Evolutionary conservation across 2,113 vertebrate genomes (phyloP).

Genomic region (Pelecanus crispus): DNA sequence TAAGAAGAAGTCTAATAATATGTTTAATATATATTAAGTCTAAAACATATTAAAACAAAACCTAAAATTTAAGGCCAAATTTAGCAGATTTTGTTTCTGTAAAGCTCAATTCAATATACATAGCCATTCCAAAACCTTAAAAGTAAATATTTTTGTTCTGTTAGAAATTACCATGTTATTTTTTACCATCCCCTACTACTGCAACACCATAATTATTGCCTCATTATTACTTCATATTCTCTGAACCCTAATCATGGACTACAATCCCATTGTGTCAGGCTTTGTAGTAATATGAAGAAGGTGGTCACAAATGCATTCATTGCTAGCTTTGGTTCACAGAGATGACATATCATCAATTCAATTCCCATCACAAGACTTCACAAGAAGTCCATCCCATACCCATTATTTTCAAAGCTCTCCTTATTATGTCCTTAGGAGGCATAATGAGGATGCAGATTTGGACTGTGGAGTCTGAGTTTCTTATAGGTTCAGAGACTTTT

Average conservation of each 20-base stretch:
- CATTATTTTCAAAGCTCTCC: not conserved
- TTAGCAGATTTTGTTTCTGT: not conserved
- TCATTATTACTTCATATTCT: not conserved
- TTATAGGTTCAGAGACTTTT: not conserved
- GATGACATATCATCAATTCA: slow-evolving; percentile 3
- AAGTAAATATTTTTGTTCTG: not conserved
- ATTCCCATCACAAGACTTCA: slow-evolving; percentile 28
- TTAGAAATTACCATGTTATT: not conserved
- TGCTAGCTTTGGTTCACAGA: not conserved
- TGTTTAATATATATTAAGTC: not conserved
- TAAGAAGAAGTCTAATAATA: not conserved
- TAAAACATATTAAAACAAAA: not conserved
- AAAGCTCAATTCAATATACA: not conserved
- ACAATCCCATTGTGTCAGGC: not conserved
- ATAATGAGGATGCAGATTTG: not conserved
- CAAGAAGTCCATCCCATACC: not conserved
- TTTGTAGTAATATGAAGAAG: not conserved
- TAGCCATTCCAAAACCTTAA: not conserved
- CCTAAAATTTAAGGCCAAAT: not conserved
- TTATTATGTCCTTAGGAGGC: not conserved
- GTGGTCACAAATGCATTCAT: not conserved
- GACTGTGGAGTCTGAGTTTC: not conserved
- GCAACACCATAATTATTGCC: not conserved
- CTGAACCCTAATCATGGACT: not conserved
- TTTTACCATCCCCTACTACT: not conserved